phyloP scores from a whole-genome alignment of 1,140 invertebrate genomes.

The Eumaeus atala region DNA sequence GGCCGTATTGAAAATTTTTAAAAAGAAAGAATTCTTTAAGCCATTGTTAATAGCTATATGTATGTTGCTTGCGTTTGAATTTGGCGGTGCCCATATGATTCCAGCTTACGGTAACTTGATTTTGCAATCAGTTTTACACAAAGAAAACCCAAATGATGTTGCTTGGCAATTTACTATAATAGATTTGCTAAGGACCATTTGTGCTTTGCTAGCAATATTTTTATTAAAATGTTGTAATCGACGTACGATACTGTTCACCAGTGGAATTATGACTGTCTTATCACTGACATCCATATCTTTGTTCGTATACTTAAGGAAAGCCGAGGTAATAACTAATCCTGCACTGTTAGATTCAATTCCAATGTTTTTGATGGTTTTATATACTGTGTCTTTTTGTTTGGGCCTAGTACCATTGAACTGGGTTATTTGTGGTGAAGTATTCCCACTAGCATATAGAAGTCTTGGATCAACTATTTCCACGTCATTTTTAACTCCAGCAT shows the following conservation, averaged over 20 bases:
- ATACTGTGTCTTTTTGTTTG: conserved; percentile 59
- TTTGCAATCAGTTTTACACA: conserved; percentile 52
- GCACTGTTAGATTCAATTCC: conserved; percentile 49
- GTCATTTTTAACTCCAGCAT: conserved; percentile 61
- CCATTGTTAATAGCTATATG: conserved; percentile 61
- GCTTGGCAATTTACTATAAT: conserved; percentile 63
- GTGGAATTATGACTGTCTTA: conserved; percentile 54
- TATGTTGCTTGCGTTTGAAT: conserved; percentile 64
- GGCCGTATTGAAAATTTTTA: conserved; percentile 49
- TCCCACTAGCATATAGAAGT: conserved; percentile 63
- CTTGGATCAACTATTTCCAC: conserved; percentile 64
- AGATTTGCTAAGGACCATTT: conserved; percentile 57
- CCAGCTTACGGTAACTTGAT: conserved; percentile 62
- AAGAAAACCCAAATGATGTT: conserved; percentile 45
- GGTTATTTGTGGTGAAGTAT: conserved; percentile 68
- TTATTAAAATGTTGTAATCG: conserved; percentile 54
- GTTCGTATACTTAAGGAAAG: conserved; percentile 57
- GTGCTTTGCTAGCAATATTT: conserved; percentile 62
- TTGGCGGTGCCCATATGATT: conserved; percentile 62
- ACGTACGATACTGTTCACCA: conserved; percentile 56
- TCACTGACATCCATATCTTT: conserved; percentile 50
- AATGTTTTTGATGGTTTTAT: conserved; percentile 55
- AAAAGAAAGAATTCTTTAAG: conserved; percentile 64
- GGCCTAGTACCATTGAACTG: conserved; percentile 61
- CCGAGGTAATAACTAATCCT: conserved; percentile 33